Conservation (phyloP, 1,140 invertebrate species). For the Hormaphis cornu region DNA sequence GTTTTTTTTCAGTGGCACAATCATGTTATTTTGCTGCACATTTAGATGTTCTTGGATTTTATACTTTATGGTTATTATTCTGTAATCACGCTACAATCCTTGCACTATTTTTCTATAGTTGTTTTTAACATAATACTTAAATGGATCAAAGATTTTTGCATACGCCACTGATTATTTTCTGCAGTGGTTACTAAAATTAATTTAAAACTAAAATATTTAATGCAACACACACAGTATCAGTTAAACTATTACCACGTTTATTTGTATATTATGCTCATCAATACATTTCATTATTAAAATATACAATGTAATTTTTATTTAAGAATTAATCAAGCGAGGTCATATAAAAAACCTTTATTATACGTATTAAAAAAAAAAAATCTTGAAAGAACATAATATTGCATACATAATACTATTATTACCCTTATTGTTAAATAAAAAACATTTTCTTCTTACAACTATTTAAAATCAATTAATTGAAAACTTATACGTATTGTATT, state of each 20-base stretch:
- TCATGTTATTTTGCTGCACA: too few species aligned
- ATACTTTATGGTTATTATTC: too few species aligned
- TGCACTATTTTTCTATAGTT: too few species aligned
- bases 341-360: too few species aligned
- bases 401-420: neutral
- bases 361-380: too few species aligned
- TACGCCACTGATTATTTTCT: neutral
- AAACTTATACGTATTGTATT: neutral
- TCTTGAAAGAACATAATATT: too few species aligned
- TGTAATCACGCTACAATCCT: too few species aligned
- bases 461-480: slow-evolving; percentile 14
- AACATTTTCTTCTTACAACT: slow-evolving; percentile 22
- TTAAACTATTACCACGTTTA: neutral
- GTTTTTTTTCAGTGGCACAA: too few species aligned
- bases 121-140: too few species aligned
- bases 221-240: too few species aligned
- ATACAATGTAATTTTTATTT: neutral
- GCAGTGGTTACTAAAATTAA: too few species aligned
- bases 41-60: too few species aligned
- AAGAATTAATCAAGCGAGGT: neutral
- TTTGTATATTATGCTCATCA: neutral
- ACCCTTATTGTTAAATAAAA: neutral
- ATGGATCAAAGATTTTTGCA: neutral
- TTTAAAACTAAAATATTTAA: neutral
- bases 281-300: neutral